phyloP scores from a whole-genome alignment of 2,888 invertebrate genomes.

The Drepana falcataria region DNA sequence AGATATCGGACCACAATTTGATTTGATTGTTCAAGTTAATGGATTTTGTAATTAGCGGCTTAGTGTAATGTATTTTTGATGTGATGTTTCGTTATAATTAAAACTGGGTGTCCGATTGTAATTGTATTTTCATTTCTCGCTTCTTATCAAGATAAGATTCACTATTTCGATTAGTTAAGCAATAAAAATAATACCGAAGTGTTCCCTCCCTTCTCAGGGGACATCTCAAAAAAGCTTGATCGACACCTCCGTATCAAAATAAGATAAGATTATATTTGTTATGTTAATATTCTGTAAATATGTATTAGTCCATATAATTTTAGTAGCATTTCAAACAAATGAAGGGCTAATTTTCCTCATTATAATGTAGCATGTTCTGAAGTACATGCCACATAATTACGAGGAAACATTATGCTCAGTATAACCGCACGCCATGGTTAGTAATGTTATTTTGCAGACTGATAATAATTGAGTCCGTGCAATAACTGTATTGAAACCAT shows the following conservation, averaged over 20 bases:
- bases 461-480: neutral
- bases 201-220: too few species aligned
- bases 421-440: neutral
- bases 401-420: neutral
- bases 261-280: too few species aligned
- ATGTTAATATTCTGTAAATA: too few species aligned
- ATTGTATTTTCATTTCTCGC: too few species aligned
- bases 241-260: too few species aligned
- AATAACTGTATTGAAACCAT: neutral
- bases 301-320: too few species aligned
- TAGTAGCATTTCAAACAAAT: neutral
- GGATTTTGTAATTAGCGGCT: constrained; percentile 20
- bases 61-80: constrained; percentile 5
- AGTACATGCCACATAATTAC: neutral
- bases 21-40: constrained; percentile 23
- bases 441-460: neutral
- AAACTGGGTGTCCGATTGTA: neutral
- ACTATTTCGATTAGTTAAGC: too few species aligned
- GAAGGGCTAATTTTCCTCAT: neutral
- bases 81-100: neutral
- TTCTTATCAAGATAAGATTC: too few species aligned
- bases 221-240: too few species aligned
- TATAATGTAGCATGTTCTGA: neutral
- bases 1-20: constrained; percentile 30
- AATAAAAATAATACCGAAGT: too few species aligned